A percentile compares a stretch with the other conserved stretches of the same genome.
Evolutionary conservation across 2,888 invertebrate species (phyloP).

Genomic region (Tryphoninae sp.): DNA sequence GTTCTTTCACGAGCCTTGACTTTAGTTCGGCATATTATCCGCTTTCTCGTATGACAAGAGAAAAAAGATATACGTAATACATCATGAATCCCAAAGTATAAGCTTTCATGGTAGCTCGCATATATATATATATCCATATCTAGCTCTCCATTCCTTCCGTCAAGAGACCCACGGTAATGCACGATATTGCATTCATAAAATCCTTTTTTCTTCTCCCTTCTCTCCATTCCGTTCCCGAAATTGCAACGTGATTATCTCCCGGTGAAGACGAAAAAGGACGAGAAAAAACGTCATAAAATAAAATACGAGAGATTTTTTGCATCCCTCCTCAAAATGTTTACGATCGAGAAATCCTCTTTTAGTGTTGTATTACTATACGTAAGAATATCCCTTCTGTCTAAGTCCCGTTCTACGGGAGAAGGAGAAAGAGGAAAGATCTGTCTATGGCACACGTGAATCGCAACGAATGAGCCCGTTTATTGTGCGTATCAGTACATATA

Average conservation of each 20-base stretch:
- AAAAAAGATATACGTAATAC: too few species aligned
- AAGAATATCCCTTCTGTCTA: neutral
- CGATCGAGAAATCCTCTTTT: neutral
- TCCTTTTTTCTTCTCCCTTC: neutral
- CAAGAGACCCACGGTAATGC: slow-evolving; percentile 1
- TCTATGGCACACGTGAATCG: neutral
- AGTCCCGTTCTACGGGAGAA: neutral
- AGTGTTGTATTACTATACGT: neutral
- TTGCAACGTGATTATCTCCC: slow-evolving; percentile 22
- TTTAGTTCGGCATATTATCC: neutral
- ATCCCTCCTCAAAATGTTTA: slow-evolving; percentile 19
- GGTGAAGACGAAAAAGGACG: slow-evolving; percentile 1
- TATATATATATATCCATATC: too few species aligned
- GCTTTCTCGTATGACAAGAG: neutral
- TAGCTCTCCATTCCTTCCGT: neutral
- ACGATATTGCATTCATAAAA: slow-evolving; percentile 24
- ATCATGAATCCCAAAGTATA: too few species aligned
- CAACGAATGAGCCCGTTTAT: slow-evolving; percentile 9
- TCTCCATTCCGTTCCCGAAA: slow-evolving; percentile 2
- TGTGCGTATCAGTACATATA: neutral
- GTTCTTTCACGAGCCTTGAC: too few species aligned
- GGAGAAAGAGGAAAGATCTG: neutral
- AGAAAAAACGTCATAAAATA: neutral
- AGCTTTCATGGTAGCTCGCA: too few species aligned
- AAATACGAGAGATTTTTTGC: neutral